Percentiles rank a stretch among this genome's conserved stretches.
phyloP scores from a whole-genome alignment of 2,888 invertebrate genomes.

The Saturnia japonica region DNA sequence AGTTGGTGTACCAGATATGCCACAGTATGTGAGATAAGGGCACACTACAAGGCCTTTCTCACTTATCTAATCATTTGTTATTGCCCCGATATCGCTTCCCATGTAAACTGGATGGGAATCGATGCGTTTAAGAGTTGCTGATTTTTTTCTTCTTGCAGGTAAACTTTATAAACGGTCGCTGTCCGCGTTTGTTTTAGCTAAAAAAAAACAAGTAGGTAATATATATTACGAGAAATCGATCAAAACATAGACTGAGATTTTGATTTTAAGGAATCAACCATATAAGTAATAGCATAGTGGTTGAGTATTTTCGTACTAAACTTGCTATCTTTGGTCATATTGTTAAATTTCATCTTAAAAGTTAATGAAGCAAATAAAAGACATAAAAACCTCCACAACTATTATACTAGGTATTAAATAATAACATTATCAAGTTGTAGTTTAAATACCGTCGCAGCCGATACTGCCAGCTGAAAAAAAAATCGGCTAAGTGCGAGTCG shows the following conservation, averaged over 20 bases:
- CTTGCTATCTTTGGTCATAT: too few relatives aligned
- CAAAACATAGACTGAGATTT: neutral
- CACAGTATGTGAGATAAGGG: slow-evolving; percentile 33
- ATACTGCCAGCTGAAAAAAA: too few relatives aligned
- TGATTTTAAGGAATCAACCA: neutral
- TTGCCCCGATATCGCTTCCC: slow-evolving; percentile 32
- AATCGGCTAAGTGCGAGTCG: too few relatives aligned
- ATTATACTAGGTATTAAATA: neutral
- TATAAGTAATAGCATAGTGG: neutral
- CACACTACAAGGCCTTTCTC: slow-evolving; percentile 33
- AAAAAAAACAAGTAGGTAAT: neutral
- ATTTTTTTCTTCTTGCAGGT: neutral
- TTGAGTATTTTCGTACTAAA: too few relatives aligned
- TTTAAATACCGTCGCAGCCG: too few relatives aligned
- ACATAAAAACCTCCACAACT: too few relatives aligned
- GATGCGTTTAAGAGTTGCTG: neutral
- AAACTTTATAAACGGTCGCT: neutral
- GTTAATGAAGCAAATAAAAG: too few relatives aligned
- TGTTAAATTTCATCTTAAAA: too few relatives aligned
- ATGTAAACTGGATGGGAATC: slow-evolving; percentile 21
- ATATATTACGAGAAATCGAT: neutral
- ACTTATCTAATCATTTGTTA: slow-evolving; percentile 48
- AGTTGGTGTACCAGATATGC: slow-evolving; percentile 25
- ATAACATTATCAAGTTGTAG: neutral
- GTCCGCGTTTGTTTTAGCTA: neutral